These are phyloP conservation scores for Protaetia brevitarsis DNA, from an alignment of 1,140 invertebrate genomes.

Conservation along the genomic window DNA sequence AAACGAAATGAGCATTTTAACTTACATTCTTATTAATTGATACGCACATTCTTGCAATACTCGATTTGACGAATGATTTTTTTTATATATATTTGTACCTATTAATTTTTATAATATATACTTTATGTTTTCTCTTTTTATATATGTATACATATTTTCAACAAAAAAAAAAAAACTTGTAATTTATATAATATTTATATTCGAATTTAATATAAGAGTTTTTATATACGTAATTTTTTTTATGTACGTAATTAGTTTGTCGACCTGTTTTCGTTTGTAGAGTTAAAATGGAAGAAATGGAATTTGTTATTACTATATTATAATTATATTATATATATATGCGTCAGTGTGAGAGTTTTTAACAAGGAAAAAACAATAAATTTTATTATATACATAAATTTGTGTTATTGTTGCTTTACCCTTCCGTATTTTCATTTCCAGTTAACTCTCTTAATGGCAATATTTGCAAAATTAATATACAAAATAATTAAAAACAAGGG, in stretches of 20 bases:
- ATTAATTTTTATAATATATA: background rate
- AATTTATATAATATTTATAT: slow-evolving; percentile 15
- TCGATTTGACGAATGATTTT: no score
- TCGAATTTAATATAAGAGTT: background rate
- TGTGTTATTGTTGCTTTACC: no score
- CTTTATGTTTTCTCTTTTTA: background rate
- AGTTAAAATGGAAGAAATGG: background rate
- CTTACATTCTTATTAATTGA: no score
- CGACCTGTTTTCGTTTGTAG: background rate
- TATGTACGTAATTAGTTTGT: background rate
- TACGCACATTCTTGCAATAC: no score
- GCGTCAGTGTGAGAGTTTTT: slow-evolving; percentile 1
- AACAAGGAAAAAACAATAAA: slow-evolving; percentile 4
- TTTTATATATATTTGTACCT: no score
- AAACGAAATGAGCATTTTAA: no score
- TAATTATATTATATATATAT: background rate
- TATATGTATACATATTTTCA: background rate
- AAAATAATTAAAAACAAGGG: no score
- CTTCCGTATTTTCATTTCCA: no score
- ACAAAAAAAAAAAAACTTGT: background rate
- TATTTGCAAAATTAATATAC: no score
- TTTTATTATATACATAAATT: background rate
- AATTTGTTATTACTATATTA: background rate
- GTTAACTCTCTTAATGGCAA: no score
- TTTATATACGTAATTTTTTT: background rate